These are phyloP conservation scores for Rhodeus uyekii DNA, from an alignment of 2,797 vertebrate genomes.

Conservation along the genomic window DNA sequence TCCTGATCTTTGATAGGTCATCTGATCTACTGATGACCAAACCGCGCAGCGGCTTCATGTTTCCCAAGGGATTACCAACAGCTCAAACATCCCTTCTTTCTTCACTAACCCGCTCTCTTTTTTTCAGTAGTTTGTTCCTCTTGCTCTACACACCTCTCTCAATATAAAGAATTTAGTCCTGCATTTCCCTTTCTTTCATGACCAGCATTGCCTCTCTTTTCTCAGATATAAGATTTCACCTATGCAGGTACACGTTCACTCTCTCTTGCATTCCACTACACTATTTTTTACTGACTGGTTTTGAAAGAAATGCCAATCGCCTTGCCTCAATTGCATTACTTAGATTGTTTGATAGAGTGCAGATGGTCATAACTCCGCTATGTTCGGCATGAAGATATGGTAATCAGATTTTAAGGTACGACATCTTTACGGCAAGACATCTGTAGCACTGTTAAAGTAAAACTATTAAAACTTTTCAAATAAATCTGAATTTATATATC, in stretches of 20 bases:
- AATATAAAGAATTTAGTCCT: conserved; percentile 5
- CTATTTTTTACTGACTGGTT: not conserved
- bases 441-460: not conserved
- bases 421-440: not conserved
- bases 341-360: not conserved
- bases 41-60: conserved; percentile 67
- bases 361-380: conserved; percentile 1
- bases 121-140: conserved; percentile 22
- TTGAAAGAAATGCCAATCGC: not conserved
- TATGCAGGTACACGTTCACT: not conserved
- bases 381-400: not conserved
- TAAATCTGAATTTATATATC: not conserved
- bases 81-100: conserved; percentile 59
- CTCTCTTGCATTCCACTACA: conserved; percentile 4
- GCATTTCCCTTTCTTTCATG: conserved; percentile 14
- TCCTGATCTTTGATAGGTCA: conserved; percentile 83
- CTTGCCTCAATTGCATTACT: not conserved
- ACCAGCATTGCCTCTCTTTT: conserved; percentile 1
- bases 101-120: conserved; percentile 20
- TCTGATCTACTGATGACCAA: conserved; percentile 72
- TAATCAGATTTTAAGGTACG: not conserved
- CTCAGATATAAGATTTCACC: conserved; percentile 1
- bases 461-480: not conserved
- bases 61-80: conserved; percentile 77
- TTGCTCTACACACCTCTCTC: conserved; percentile 18